Evolutionary conservation across 2,113 vertebrate species (phyloP).

Genomic region (Nothocercus nigrocapillus): DNA sequence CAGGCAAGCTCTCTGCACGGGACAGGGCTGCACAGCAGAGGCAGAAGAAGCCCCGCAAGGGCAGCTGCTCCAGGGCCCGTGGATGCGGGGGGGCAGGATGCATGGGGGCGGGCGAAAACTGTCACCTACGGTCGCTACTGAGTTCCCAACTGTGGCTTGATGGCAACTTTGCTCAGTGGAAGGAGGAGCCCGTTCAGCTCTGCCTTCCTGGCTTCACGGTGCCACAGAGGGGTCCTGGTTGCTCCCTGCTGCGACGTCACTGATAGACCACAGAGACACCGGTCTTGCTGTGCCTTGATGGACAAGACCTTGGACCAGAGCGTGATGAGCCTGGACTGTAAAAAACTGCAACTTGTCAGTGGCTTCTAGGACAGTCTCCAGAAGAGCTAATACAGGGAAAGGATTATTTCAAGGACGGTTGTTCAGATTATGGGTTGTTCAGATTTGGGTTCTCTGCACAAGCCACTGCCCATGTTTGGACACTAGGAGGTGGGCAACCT

Average conservation of each 20-base stretch:
- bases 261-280: fast-evolving
- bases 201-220: not conserved
- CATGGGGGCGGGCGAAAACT: no score
- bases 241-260: not conserved
- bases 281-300: no score
- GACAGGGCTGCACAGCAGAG: not conserved
- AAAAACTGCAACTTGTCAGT: fast-evolving
- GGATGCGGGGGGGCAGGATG: no score
- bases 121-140: not conserved
- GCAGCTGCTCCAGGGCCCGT: not conserved
- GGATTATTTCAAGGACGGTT: fast-evolving
- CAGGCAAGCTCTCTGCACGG: not conserved
- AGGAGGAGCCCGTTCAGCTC: fast-evolving
- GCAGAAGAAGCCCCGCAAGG: not conserved
- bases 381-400: not conserved
- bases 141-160: fast-evolving
- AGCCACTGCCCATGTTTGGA: not conserved
- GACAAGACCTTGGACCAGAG: no score
- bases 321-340: not conserved
- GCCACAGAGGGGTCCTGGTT: not conserved
- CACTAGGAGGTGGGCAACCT: fast-evolving
- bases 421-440: not conserved
- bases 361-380: not conserved
- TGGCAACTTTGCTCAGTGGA: not conserved
- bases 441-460: not conserved